Evolutionary conservation across 2,888 invertebrate species (phyloP).

Genomic region (Thera obeliscata): DNA sequence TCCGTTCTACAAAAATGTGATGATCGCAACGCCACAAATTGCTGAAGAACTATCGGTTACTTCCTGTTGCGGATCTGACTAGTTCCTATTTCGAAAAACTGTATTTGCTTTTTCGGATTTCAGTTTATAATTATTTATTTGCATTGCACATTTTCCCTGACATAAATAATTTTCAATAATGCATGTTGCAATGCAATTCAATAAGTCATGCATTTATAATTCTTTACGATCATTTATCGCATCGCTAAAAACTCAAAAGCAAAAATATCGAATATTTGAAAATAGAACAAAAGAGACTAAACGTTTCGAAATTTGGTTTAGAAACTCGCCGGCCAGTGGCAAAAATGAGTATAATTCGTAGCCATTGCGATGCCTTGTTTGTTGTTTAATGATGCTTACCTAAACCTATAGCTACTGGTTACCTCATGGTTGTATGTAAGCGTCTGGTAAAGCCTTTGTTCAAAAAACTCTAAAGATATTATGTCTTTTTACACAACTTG

Average conservation of each 20-base stretch:
- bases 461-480: background rate
- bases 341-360: conserved; percentile 13
- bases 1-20: conserved; percentile 6
- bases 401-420: conserved; percentile 7
- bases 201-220: too few species aligned
- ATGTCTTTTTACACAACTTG: background rate
- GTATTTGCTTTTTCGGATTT: too few species aligned
- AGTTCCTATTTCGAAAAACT: background rate
- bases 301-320: conserved; percentile 16
- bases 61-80: background rate
- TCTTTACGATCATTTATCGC: background rate
- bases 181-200: too few species aligned
- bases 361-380: conserved; percentile 11
- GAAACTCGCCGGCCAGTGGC: conserved; percentile 12
- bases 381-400: conserved; percentile 21
- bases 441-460: conserved; percentile 13
- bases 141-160: too few species aligned
- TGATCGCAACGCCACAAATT: background rate
- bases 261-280: conserved; percentile 10
- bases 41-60: background rate
- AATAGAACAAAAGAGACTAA: conserved; percentile 9
- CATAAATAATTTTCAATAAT: background rate
- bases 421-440: conserved; percentile 17
- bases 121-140: too few species aligned
- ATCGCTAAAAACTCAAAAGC: conserved; percentile 6